These are phyloP conservation scores for Lepilemur ruficaudatus DNA, from an alignment of 2,797 vertebrate genomes.

Conservation along the genomic window DNA sequence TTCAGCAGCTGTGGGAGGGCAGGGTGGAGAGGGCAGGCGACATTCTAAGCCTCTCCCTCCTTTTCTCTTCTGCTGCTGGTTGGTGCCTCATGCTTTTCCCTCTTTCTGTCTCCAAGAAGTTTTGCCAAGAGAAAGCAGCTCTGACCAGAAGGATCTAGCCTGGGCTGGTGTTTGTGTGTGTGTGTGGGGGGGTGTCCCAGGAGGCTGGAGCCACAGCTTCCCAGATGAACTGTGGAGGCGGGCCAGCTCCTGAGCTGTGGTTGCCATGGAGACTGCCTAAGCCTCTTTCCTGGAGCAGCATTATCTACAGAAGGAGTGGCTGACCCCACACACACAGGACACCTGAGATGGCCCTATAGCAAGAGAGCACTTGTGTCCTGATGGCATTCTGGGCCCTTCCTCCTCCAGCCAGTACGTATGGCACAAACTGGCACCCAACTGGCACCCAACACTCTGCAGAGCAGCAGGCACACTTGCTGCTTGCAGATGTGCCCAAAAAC, in stretches of 20 bases:
- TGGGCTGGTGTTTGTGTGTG: not conserved
- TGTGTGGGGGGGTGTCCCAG: not conserved
- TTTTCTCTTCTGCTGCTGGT: not conserved
- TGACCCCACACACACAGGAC: not conserved
- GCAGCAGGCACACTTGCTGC: accelerated
- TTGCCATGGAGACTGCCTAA: conserved; percentile 77
- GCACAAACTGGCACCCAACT: too few species aligned
- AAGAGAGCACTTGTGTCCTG: not conserved
- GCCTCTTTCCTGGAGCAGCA: conserved; percentile 57
- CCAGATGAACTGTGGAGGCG: not conserved
- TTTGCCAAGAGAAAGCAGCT: not conserved
- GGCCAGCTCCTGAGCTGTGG: conserved; percentile 53
- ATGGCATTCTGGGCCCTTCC: not conserved
- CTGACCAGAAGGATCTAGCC: not conserved
- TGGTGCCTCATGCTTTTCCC: not conserved
- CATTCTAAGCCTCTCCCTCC: not conserved
- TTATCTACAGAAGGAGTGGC: conserved; percentile 15
- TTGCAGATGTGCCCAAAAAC: not conserved
- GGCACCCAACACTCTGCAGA: not conserved
- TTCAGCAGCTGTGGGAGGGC: not conserved
- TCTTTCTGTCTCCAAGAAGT: not conserved
- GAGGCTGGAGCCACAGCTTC: conserved; percentile 19
- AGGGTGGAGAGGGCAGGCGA: not conserved
- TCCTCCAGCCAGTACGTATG: not conserved
- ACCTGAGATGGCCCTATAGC: not conserved